Percentiles rank a stretch among this genome's conserved stretches.
These are phyloP conservation scores for Campylorhamphus procurvoides DNA, from an alignment of 2,113 vertebrate genomes.

Conservation along the genomic window DNA sequence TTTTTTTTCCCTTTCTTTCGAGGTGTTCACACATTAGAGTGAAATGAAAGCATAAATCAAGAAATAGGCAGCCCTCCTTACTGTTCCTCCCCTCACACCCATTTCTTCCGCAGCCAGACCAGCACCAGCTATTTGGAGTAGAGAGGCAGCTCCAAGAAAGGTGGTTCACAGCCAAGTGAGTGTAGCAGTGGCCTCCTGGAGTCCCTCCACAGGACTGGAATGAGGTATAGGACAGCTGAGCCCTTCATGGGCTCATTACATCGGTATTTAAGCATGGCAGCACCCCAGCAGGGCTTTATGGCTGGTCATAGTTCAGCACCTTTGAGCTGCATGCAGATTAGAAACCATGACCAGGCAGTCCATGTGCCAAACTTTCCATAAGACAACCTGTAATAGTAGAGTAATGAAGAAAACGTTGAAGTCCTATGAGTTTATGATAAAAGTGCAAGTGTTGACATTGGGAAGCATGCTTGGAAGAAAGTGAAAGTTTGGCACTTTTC, in stretches of 20 bases:
- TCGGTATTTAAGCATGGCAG: fast-evolving
- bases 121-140: not conserved
- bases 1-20: not conserved
- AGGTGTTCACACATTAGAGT: not conserved
- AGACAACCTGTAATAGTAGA: not conserved
- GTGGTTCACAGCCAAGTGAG: not conserved
- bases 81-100: not conserved
- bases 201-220: fast-evolving
- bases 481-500: not conserved
- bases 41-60: not conserved
- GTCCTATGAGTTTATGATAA: not conserved
- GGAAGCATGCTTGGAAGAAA: not conserved
- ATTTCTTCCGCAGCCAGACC: not conserved
- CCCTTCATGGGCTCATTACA: fast-evolving
- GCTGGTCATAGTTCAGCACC: not conserved
- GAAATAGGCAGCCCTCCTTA: not conserved
- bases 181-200: not conserved
- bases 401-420: not conserved
- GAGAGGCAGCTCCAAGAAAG: not conserved
- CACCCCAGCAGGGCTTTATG: not conserved
- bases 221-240: not conserved
- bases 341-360: not conserved
- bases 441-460: not conserved
- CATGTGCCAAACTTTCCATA: not conserved
- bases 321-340: not conserved